A percentile compares a stretch with the other conserved stretches of the same genome.
Evolutionary conservation across 2,888 invertebrate species (phyloP).

Genomic region (Metacarcinus magister): DNA sequence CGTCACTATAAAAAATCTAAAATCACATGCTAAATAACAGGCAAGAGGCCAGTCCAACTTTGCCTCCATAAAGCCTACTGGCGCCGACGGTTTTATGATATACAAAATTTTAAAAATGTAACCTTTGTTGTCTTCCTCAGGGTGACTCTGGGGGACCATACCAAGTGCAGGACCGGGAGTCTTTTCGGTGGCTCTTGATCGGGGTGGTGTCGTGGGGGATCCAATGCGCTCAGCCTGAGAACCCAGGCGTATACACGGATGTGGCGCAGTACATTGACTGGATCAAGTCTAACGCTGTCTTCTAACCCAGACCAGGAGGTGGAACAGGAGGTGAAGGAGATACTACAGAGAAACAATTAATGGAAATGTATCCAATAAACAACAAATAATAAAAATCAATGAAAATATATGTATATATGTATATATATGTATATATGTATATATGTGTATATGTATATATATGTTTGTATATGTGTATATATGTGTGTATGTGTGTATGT

Average conservation of each 20-base stretch:
- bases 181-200: constrained; percentile 72
- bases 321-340: neutral
- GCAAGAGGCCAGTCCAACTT: too few relatives aligned
- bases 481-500: too few relatives aligned
- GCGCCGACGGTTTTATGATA: constrained; percentile 43
- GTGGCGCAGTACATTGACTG: constrained; percentile 75
- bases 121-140: constrained; percentile 58
- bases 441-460: too few relatives aligned
- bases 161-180: constrained; percentile 70
- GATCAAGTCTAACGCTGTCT: constrained; percentile 80
- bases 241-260: constrained; percentile 81
- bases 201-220: constrained; percentile 82
- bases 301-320: neutral
- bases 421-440: too few relatives aligned
- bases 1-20: too few relatives aligned
- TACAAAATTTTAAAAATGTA: neutral
- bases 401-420: too few relatives aligned
- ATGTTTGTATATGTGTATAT: too few relatives aligned
- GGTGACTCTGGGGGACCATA: constrained; percentile 82
- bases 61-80: neutral
- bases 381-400: neutral
- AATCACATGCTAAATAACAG: too few relatives aligned
- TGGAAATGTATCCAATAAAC: neutral
- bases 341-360: neutral
- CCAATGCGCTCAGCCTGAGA: constrained; percentile 75